These are phyloP conservation scores for Epirrhoe tristata DNA, from an alignment of 2,888 invertebrate genomes.

Conservation along the genomic window DNA sequence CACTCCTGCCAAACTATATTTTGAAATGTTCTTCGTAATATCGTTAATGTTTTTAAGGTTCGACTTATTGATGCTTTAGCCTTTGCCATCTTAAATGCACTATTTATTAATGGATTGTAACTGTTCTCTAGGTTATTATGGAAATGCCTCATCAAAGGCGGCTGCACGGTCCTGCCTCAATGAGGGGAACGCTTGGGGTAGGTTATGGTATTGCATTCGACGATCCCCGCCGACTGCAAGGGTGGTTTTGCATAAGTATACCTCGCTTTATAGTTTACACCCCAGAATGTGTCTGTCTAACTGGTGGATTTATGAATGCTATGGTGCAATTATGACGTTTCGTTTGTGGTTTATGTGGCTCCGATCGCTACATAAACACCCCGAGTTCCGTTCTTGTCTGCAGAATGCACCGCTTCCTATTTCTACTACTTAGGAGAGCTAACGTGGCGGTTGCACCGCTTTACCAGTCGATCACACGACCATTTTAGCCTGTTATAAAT, in stretches of 20 bases:
- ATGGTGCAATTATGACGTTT: conserved; percentile 73
- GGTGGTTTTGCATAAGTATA: conserved; percentile 79
- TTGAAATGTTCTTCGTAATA: conserved; percentile 1
- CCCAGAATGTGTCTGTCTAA: conserved; percentile 74
- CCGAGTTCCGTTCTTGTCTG: conserved; percentile 23
- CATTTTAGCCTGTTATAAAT: conserved; percentile 67
- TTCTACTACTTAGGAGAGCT: conserved; percentile 5
- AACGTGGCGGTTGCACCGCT: conserved; percentile 2
- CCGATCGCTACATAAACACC: conserved; percentile 37
- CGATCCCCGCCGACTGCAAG: conserved; percentile 71
- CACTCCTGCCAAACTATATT: too few species aligned
- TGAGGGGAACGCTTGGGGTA: conserved; percentile 79
- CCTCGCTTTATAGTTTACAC: conserved; percentile 62
- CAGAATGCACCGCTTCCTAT: conserved; percentile 27
- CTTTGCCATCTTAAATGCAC: conserved; percentile 42
- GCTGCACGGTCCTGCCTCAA: conserved; percentile 75
- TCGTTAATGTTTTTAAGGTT: conserved; percentile 26
- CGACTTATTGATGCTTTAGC: conserved; percentile 47
- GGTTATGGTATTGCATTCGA: conserved; percentile 81
- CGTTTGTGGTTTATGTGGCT: conserved; percentile 49
- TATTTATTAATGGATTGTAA: conserved; percentile 54
- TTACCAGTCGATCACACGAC: conserved; percentile 51
- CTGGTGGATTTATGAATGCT: conserved; percentile 75
- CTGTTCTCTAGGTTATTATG: conserved; percentile 66
- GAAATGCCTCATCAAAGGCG: conserved; percentile 75